Base-by-base conservation (phyloP, 1,140 invertebrate species). In the Drosophila ogumai region DNA sequence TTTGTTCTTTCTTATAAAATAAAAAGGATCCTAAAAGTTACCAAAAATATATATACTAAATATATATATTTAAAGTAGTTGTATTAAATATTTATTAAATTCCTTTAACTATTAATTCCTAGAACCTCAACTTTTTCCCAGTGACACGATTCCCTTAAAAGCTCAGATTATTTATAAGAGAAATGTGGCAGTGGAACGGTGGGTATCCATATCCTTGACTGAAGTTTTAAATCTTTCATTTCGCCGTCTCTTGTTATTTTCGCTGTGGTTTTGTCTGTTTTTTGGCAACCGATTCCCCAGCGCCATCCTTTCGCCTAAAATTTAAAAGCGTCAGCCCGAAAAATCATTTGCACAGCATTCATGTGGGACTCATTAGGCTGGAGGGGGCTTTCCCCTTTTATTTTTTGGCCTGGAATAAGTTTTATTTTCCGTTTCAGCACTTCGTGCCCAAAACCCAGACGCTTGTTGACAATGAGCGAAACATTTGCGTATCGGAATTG, bases 351-450 rank as follows among this genome's bases (percentile, higher is more conserved):
- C 60, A 59, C 69, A 50, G 82, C 56, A 54, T 76, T 72, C 81
- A 76, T 64, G 72, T 66, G 82, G 82, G 82, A 86, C 68, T 86
- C 82, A 86, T 87, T 82, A 75, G 82, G 78, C 34, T 25, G 17
- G 38, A 8, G n/a, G 47, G 28, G 15, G 15, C 2, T 40, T 61
- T 15, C 31, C 71, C 44, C 43, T 13, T 36, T 64, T 56, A 15
- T 40, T 60, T 49, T 69, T 67, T 60, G 50, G 38, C 31, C 34
- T 64, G 56, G 43, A 78, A 63, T 50, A 75, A 75, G 50, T 84
- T 84, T 76, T 56, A 47, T 63, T 75, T 76, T 59, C 44, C 63
- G 46, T 49, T 22, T 38, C 60, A 40, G 36, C 44, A 36, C 19
- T 25, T 19, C 25, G 5, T 6, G 15, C 2, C 67, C 56, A 22